These are phyloP conservation scores for Platorchestia sp. DNA, from an alignment of 1,140 invertebrate genomes.

Conservation along the genomic window DNA sequence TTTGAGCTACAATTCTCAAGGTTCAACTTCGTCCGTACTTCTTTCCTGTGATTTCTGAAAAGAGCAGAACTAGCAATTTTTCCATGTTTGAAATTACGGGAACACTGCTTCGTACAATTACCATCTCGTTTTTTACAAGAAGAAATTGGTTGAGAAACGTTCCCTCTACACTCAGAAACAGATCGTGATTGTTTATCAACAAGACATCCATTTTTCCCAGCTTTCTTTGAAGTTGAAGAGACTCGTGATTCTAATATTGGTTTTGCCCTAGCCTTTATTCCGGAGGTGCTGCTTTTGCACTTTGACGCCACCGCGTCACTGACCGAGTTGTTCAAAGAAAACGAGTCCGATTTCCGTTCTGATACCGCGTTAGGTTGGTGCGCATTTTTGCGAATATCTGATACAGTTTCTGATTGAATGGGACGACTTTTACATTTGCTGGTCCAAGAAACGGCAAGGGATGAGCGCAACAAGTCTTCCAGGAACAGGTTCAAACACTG, in stretches of 20 bases:
- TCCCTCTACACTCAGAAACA: neutral
- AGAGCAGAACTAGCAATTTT: neutral
- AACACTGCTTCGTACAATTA: neutral
- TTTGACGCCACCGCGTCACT: neutral
- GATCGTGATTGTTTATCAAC: neutral
- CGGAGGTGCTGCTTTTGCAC: neutral
- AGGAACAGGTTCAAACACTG: slow-evolving; percentile 44
- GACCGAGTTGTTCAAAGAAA: neutral
- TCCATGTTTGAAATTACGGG: neutral
- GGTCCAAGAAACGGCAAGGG: slow-evolving; percentile 13
- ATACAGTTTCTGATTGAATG: neutral
- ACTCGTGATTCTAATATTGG: neutral
- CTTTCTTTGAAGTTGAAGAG: neutral
- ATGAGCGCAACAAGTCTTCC: slow-evolving; percentile 43
- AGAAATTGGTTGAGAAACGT: neutral
- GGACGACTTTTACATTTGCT: neutral
- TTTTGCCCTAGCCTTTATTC: neutral
- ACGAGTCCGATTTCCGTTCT: neutral
- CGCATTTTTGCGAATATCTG: neutral
- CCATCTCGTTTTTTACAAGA: neutral
- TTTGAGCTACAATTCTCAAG: neutral
- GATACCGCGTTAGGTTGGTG: neutral
- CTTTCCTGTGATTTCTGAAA: neutral
- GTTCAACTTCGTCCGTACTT: neutral
- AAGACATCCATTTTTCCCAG: neutral